These are phyloP conservation scores for Cancer borealis DNA, from an alignment of 2,888 invertebrate genomes.

Conservation along the genomic window DNA sequence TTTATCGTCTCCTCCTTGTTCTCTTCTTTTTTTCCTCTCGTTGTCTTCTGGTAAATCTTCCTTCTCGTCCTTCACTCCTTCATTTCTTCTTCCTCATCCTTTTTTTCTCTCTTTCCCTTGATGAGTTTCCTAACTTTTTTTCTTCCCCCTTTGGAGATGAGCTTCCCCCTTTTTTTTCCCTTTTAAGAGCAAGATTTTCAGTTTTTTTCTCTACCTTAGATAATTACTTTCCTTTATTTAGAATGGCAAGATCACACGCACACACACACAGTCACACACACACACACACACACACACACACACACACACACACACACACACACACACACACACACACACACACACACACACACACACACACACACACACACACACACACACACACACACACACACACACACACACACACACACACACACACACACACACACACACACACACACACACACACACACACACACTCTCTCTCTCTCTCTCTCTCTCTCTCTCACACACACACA, in stretches of 20 bases:
- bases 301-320: background rate
- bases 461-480: too few species aligned
- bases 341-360: too few species aligned
- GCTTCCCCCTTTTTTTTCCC: too few species aligned
- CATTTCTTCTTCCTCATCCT: background rate
- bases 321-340: conserved; percentile 3
- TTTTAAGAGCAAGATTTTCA: too few species aligned
- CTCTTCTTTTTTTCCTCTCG: background rate
- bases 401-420: conserved; percentile 36
- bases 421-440: conserved; percentile 38
- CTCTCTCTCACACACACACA: too few species aligned
- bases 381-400: too few species aligned
- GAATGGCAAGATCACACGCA: background rate
- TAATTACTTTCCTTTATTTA: background rate
- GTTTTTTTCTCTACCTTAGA: too few species aligned
- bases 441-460: conserved; percentile 28
- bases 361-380: too few species aligned
- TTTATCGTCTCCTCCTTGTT: background rate
- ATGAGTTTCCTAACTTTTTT: background rate
- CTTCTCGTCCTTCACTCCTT: background rate
- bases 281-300: conserved; percentile 46
- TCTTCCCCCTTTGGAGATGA: too few species aligned
- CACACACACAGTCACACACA: too few species aligned
- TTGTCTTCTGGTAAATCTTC: background rate
- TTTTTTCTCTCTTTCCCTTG: background rate